Evolutionary conservation across 2,797 vertebrate genomes (phyloP).

Genomic region (Glyptemys insculpta): DNA sequence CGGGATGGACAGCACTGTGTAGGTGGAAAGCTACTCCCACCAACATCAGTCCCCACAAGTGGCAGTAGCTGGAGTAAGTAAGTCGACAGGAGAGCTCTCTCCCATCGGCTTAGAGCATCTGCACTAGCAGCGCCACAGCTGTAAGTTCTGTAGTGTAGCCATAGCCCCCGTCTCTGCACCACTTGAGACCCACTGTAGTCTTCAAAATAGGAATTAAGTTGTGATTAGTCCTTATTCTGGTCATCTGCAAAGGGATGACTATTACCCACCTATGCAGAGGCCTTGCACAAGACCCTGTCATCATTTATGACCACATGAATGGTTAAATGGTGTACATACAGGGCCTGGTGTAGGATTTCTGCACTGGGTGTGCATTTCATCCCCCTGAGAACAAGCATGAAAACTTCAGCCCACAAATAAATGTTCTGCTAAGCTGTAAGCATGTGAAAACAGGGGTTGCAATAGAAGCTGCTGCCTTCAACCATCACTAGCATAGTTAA

Average conservation of each 20-base stretch:
- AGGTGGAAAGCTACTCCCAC: not conserved
- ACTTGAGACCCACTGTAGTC: not conserved
- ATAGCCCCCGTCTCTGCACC: not conserved
- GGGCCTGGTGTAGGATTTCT: not conserved
- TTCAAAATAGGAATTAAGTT: constrained; percentile 27
- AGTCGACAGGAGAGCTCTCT: too few species aligned
- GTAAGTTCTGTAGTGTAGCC: not conserved
- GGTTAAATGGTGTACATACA: not conserved
- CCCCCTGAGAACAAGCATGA: not conserved
- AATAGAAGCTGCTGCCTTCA: not conserved
- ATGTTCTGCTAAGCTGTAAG: not conserved
- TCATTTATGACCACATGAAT: not conserved
- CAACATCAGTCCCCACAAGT: not conserved
- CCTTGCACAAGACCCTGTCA: constrained; percentile 37
- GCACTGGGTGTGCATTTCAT: constrained; percentile 33
- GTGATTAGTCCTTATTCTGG: not conserved
- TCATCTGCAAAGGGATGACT: constrained; percentile 27
- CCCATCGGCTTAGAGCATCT: not conserved
- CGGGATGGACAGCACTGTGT: not conserved
- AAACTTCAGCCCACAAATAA: not conserved
- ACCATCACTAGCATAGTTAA: not conserved
- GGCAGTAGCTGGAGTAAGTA: not conserved
- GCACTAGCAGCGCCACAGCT: not conserved
- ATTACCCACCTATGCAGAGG: constrained; percentile 43
- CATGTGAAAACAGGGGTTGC: not conserved